Base-by-base conservation (phyloP, 2,797 vertebrate genomes). In the Sus cebifrons region DNA sequence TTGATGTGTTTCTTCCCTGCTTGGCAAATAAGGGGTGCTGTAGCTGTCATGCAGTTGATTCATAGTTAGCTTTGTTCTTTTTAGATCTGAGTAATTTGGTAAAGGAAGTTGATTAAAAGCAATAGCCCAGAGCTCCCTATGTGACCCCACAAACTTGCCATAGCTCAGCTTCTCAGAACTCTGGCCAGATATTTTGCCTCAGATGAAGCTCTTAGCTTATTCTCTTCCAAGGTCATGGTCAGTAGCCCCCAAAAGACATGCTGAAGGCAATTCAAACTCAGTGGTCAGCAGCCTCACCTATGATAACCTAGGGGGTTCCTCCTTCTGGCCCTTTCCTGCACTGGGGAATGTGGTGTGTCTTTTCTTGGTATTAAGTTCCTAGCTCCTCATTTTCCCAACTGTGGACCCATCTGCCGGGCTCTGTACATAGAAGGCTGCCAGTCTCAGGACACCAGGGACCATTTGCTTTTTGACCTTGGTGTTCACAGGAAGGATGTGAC, bases 1-100 rank as follows among this genome's bases (percentile, higher is more conserved):
- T 89, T 95, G 93, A 8, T 98, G 96, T 97, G 98, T 84, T 85
- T 96, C 89, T 81, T 86, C 94, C 64, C 65, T 89, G 56, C 44
- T 93, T 79, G 85, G 67, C 65, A 79, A 74, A 91, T 94, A 84
- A 97, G 84, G 89, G 74, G 90, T 95, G 56, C 77, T 77, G 0
- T 36, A 95, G 68, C 75, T 96, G 70, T 96, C 5, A 15, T 93
- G 62, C 60, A 89, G 29, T 36, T 83, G 96, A 81, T 86, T 44
- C 78, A 77, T 65, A 75, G 70, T 75, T 94, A 93, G 71, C 70
- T 65, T 81, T 91, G 54, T 87, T 91, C 84, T 94, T 75, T 77
- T 84, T 52, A 85, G 62, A 27, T 18, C 14, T 16, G 65, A 89
- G 23, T 96, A 81, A 71, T 54, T 74, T 44, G 23, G 32, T 70